Conservation (phyloP, 2,888 invertebrate genomes). For the Drosophila fungiperda region DNA sequence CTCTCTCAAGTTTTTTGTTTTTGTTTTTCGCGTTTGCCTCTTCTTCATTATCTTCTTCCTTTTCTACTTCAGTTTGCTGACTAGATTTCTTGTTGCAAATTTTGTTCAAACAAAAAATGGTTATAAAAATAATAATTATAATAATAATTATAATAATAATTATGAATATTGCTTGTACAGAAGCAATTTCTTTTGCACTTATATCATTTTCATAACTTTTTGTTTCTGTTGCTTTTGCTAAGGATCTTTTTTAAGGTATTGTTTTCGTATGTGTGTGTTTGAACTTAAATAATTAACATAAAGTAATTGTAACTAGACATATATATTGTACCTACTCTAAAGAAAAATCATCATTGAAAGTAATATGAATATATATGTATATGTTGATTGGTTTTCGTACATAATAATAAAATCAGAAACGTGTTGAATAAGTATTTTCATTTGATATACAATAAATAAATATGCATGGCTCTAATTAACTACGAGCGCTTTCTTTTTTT, state of each 20-base stretch:
- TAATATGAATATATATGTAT: conserved; percentile 35
- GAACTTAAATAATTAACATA: conserved; percentile 42
- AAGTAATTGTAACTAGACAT: conserved; percentile 48
- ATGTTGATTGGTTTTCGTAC: conserved; percentile 12
- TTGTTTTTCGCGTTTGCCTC: conserved; percentile 34
- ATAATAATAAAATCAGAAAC: conserved; percentile 41
- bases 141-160: conserved; percentile 33
- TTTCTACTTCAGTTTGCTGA: conserved; percentile 58
- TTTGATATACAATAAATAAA: conserved; percentile 60
- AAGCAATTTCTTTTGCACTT: conserved; percentile 20
- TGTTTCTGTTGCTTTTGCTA: conserved; percentile 23
- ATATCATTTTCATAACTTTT: conserved; percentile 9
- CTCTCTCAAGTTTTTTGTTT: conserved; percentile 6
- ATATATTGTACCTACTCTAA: conserved; percentile 48
- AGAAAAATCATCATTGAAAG: conserved; percentile 51
- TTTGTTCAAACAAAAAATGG: conserved; percentile 74
- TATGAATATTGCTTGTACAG: conserved; percentile 44
- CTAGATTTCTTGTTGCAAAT: conserved; percentile 77
- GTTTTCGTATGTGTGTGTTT: conserved; percentile 10
- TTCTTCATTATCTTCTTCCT: conserved; percentile 15
- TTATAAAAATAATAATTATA: conserved; percentile 44
- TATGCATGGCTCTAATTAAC: conserved; percentile 55
- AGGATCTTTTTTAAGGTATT: conserved; percentile 46
- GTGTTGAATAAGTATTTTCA: conserved; percentile 34
- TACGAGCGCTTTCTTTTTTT: conserved; percentile 37